These are phyloP conservation scores for Acanthococcus lagerstroemiae DNA, from an alignment of 2,888 invertebrate species.

Conservation along the genomic window DNA sequence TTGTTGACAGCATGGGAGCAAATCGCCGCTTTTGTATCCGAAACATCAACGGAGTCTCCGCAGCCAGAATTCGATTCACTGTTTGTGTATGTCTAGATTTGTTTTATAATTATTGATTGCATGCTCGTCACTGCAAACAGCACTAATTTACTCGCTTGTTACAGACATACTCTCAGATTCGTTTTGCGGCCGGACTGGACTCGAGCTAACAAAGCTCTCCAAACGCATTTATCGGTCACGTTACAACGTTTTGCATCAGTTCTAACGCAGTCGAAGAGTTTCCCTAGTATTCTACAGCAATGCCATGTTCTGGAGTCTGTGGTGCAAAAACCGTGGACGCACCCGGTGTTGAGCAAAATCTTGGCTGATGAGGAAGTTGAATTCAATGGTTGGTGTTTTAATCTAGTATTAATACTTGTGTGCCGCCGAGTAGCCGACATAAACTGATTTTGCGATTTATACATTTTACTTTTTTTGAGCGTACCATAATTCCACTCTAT, in stretches of 20 bases:
- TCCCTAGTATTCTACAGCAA: slow-evolving; percentile 41
- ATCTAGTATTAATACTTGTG: no score
- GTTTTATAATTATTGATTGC: not conserved
- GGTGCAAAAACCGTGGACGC: slow-evolving; percentile 47
- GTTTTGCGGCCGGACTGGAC: slow-evolving; percentile 51
- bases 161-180: slow-evolving; percentile 41
- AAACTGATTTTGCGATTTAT: no score
- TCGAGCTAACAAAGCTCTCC: slow-evolving; percentile 43
- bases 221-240: slow-evolving; percentile 44
- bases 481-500: not conserved
- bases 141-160: slow-evolving; percentile 29
- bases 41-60: not conserved
- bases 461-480: no score
- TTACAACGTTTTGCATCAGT: slow-evolving; percentile 44
- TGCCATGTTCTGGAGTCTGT: slow-evolving; percentile 49
- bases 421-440: no score
- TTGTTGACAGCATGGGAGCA: slow-evolving; percentile 45
- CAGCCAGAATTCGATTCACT: slow-evolving; percentile 9
- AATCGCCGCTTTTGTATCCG: slow-evolving; percentile 42
- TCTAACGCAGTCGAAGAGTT: slow-evolving; percentile 38
- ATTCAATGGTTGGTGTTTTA: not conserved
- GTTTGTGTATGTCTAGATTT: slow-evolving; percentile 1
- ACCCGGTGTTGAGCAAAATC: slow-evolving; percentile 44
- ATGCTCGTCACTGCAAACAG: not conserved
- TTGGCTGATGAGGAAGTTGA: slow-evolving; percentile 41